Base-by-base conservation (phyloP, 2,113 vertebrate species). In the Meleagris gallopavo region DNA sequence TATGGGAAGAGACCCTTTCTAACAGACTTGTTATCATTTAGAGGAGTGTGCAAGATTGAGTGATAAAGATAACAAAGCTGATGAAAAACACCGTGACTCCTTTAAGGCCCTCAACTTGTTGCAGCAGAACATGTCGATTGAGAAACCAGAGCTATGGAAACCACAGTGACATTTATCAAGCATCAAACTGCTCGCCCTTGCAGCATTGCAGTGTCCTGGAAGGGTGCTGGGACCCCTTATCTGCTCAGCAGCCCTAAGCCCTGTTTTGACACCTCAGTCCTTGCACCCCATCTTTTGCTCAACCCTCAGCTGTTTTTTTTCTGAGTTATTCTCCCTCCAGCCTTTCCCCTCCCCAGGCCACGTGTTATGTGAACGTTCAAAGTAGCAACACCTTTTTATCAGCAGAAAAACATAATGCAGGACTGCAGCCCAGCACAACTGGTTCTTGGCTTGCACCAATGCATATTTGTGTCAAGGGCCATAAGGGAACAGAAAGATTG, bases 1-100 rank as follows among this genome's bases (percentile, higher is more conserved):
- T 82, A 94, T 84, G 77, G 90, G 65, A 94, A 92, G 58, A 90
- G 81, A 90, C 93, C 83, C 83, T 76, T 93, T 93, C 88, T 92
- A 87, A 85, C 54, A 76, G 54, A 75, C 34, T 82, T 71, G 34
- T 67, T 93, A 83, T 90, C 94, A 87, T 89, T 92, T 64, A 84
- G 4, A 58, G 40, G 54, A 94, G 66, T 84, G 41, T 70, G 54
- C 50, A 90, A 90, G 70, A 54, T 29, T 58, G 84, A 94, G 70
- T 38, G 95, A 90, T 76, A 84, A 78, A 92, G 0, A 30, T 36
- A 87, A 84, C 2, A 0, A 89, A 86, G 74, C 20, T 86, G 77
- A 88, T 84, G 62, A 72, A 86, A 90, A 93, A 40, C 43, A 71
- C 46, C 24, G 36, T 27, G 38, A 83, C 52, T 74, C 71, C 55